Evolutionary conservation across 1,140 invertebrate species (phyloP).

Genomic region (Melipona quadrifasciata): DNA sequence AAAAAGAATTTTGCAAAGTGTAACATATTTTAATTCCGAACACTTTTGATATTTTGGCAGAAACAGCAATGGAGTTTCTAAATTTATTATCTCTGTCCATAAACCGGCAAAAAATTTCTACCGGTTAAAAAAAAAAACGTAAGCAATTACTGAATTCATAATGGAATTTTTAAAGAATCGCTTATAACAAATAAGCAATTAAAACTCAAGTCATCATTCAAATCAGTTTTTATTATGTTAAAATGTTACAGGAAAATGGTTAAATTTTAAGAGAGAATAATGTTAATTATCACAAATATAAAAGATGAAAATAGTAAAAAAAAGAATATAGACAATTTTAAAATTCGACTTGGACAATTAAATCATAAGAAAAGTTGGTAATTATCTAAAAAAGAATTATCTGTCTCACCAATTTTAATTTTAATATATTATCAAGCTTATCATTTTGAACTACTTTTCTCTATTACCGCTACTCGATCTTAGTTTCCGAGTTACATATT

Average conservation of each 20-base stretch:
- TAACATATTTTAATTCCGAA: neutral
- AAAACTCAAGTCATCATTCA: neutral
- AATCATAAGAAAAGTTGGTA: too few species aligned
- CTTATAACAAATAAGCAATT: neutral
- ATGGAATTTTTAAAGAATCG: neutral
- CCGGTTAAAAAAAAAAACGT: neutral
- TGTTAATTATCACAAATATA: too few species aligned
- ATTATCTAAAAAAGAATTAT: too few species aligned
- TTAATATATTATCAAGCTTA: too few species aligned
- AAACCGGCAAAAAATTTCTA: neutral
- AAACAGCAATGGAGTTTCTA: neutral
- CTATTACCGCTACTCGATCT: too few species aligned
- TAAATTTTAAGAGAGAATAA: neutral
- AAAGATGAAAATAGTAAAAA: neutral
- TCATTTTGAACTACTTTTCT: too few species aligned
- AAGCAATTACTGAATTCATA: neutral
- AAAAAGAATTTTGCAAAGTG: neutral
- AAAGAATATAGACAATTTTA: neutral
- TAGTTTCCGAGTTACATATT: too few species aligned
- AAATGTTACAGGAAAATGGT: neutral
- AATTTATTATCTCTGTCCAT: neutral
- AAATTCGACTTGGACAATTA: neutral
- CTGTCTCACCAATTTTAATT: too few species aligned
- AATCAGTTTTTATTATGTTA: neutral
- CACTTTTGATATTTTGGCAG: neutral